These are phyloP conservation scores for Marcusenius ussheri DNA, from an alignment of 2,113 vertebrate genomes.

Conservation along the genomic window DNA sequence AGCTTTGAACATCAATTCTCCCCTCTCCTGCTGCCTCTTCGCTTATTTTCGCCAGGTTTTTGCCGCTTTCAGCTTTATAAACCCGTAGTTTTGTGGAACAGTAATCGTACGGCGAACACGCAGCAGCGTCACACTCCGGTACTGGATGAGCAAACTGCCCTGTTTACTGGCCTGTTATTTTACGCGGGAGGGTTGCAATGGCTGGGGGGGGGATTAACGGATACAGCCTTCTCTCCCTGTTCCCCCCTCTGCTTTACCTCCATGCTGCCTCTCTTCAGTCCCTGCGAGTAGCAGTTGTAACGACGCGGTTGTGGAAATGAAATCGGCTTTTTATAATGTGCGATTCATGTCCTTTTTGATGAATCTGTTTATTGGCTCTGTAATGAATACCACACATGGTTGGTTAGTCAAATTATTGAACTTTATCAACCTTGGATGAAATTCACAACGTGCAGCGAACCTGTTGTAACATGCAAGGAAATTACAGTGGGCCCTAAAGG, in stretches of 20 bases:
- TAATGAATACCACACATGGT: conserved; percentile 70
- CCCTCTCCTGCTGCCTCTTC: neutral
- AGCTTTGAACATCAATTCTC: conserved; percentile 6
- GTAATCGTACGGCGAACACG: conserved; percentile 58
- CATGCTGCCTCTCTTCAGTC: neutral
- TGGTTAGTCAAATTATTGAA: conserved; percentile 76
- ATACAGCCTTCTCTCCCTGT: neutral
- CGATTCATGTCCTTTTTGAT: conserved; percentile 65
- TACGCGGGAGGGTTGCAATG: conserved; percentile 53
- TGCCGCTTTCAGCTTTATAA: neutral
- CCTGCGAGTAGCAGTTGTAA: conserved; percentile 22
- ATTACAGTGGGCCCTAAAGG: conserved; percentile 70
- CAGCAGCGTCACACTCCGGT: conserved; percentile 58
- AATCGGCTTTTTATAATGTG: conserved; percentile 57
- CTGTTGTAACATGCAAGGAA: conserved; percentile 75
- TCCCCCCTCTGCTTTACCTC: conserved; percentile 15
- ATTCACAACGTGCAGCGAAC: conserved; percentile 68
- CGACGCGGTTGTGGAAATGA: conserved; percentile 27
- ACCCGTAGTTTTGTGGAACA: conserved; percentile 48
- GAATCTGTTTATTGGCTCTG: conserved; percentile 67
- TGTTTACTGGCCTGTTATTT: conserved; percentile 56
- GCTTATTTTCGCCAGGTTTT: neutral
- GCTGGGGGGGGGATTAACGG: neutral
- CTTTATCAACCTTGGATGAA: conserved; percentile 73
- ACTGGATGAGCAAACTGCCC: conserved; percentile 55